A percentile compares a stretch with the other conserved stretches of the same genome.
These are phyloP conservation scores for Plagiodera versicolora DNA, from an alignment of 2,888 invertebrate genomes.

Conservation along the genomic window DNA sequence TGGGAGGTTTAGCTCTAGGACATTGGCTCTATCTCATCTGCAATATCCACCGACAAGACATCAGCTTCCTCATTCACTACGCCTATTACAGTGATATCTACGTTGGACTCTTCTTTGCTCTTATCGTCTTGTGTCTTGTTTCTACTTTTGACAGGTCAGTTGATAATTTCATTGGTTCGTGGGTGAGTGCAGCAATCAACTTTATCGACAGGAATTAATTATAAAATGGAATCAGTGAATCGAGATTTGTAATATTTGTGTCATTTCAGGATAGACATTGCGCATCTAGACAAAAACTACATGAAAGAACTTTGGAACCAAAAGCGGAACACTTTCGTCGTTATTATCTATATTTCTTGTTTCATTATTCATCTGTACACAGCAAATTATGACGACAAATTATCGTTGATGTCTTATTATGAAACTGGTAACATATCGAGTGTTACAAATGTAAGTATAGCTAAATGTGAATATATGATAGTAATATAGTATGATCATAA, in stretches of 20 bases:
- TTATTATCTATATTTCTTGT: slow-evolving; percentile 47
- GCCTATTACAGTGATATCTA: slow-evolving; percentile 51
- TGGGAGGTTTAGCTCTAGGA: slow-evolving; percentile 63
- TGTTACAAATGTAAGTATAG: slow-evolving; percentile 35
- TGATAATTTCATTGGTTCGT: too few species aligned
- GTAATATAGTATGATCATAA: too few species aligned
- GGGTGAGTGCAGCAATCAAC: too few species aligned
- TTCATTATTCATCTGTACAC: slow-evolving; percentile 49
- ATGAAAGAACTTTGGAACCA: slow-evolving; percentile 43
- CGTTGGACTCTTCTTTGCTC: slow-evolving; percentile 59
- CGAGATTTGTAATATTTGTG: not conserved
- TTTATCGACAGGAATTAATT: too few species aligned
- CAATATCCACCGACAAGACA: slow-evolving; percentile 52
- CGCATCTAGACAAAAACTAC: slow-evolving; percentile 44
- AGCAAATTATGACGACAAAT: slow-evolving; percentile 48
- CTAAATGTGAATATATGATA: too few species aligned
- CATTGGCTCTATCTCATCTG: slow-evolving; percentile 62
- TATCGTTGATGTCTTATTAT: slow-evolving; percentile 43
- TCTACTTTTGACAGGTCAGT: slow-evolving; percentile 64
- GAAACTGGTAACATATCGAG: slow-evolving; percentile 31
- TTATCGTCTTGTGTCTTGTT: slow-evolving; percentile 61
- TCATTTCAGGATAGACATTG: slow-evolving; percentile 50
- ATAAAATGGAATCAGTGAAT: too few species aligned
- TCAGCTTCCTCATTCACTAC: slow-evolving; percentile 48
- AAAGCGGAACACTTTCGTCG: slow-evolving; percentile 45